phyloP scores from a whole-genome alignment of 2,797 vertebrate genomes.

The Silurus aristotelis region DNA sequence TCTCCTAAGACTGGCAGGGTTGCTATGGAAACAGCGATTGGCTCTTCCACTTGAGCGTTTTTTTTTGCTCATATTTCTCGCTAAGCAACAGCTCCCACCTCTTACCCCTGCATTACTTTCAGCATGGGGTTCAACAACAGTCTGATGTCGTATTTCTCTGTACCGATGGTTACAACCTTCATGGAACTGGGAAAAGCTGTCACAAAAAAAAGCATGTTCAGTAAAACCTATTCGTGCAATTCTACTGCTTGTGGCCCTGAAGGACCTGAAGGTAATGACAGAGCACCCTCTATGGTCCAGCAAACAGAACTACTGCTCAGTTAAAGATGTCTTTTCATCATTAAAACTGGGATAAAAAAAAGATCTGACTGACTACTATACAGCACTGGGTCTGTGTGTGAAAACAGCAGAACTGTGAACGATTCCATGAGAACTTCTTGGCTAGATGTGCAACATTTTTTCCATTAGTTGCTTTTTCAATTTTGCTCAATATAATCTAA shows the following conservation, averaged over 20 bases:
- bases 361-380: not conserved
- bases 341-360: not conserved
- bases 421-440: not conserved
- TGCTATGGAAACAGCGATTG: constrained; percentile 32
- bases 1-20: constrained; percentile 36
- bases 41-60: not conserved
- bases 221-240: too few species aligned
- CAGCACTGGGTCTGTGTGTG: not conserved
- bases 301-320: not conserved
- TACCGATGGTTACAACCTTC: not conserved
- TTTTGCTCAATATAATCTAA: not conserved
- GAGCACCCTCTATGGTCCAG: constrained; percentile 46
- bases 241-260: not conserved
- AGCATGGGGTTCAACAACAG: not conserved
- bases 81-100: constrained; percentile 23
- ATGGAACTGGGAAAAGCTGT: not conserved
- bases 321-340: not conserved
- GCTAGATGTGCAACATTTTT: not conserved
- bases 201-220: not conserved
- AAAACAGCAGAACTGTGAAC: not conserved
- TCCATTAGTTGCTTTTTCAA: not conserved
- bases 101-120: not conserved
- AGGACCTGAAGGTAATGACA: not conserved
- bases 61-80: not conserved
- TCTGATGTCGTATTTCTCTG: not conserved